Evolutionary conservation across 2,113 vertebrate genomes (phyloP), one percentile per base, ranked within the genome.

Genomic region (Myotis lucifugus): DNA sequence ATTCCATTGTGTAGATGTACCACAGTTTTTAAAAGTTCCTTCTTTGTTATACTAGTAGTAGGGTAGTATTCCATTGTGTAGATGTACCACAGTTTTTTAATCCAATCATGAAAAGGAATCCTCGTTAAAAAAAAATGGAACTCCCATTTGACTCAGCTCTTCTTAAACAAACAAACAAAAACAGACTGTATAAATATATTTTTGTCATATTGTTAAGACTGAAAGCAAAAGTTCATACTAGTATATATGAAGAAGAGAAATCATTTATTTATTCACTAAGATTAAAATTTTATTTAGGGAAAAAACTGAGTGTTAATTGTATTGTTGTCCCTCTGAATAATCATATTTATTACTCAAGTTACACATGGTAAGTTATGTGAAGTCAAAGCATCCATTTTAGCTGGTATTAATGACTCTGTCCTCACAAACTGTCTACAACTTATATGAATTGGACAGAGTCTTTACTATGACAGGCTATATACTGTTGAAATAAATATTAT

Each of bases 401-500:
- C 3, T 73, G 42, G 1, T 6, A 91, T 18, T 14, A 48, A 10
- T 46, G 0, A 48, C 0, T 19, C 0, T 10, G 4, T 56, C 2
- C 32, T 78, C 6, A 54, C 13, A 85, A 61, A 67, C n/a, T 54
- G 0, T 46, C 32, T 42, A 52, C 46, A 25, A 23, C 1, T 0
- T 17, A 17, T 46, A 12, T 56, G 5, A 64, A n/a, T 42, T 81
- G 0, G n/a, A 5, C 1, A 83, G 4, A 78, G 32, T 46, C 8
- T 72, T 88, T 73, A 54, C 23, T 64, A 8, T n/a, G 32, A 92
- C 64, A 5, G 48, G 0, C 1, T 69, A 19, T 17, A 32, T 66
- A 92, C 11, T 88, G 1, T 10, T 79, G 32, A 95, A 96, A 56
- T 7, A 82, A 84, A 50, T 59, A 34, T 27, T 85, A 83, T 88